These are phyloP conservation scores for Cheilosia variabilis DNA, from an alignment of 2,888 invertebrate genomes.

Conservation along the genomic window DNA sequence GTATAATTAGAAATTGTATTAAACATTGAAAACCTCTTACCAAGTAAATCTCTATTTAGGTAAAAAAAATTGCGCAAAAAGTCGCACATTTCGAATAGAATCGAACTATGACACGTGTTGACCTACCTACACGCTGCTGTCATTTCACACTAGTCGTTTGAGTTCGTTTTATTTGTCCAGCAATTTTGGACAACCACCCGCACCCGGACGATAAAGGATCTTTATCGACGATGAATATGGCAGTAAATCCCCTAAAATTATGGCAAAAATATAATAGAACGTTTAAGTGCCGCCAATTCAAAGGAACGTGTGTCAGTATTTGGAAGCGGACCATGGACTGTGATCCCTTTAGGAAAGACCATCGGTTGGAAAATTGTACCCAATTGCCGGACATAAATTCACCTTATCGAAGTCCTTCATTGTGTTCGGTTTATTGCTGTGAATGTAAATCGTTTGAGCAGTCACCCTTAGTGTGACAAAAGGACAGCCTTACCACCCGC, in stretches of 20 bases:
- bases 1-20: no score
- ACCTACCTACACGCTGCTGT: no score
- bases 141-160: conserved; percentile 45
- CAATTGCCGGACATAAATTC: conserved; percentile 72
- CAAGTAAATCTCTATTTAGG: no score
- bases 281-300: conserved; percentile 67
- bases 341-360: conserved; percentile 43
- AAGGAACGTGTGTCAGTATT: conserved; percentile 33
- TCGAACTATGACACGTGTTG: not conserved
- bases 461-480: conserved; percentile 44
- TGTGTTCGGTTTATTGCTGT: conserved; percentile 55
- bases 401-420: conserved; percentile 71
- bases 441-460: conserved; percentile 54
- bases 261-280: conserved; percentile 65
- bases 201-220: conserved; percentile 58
- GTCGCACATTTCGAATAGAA: no score
- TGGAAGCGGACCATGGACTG: conserved; percentile 33
- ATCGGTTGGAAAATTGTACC: conserved; percentile 65
- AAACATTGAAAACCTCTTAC: no score
- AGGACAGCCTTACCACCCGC: conserved; percentile 21
- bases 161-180: conserved; percentile 40
- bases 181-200: conserved; percentile 22
- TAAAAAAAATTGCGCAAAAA: no score
- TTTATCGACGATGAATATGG: conserved; percentile 71
- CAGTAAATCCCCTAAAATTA: conserved; percentile 67